phyloP scores from a whole-genome alignment of 2,888 invertebrate genomes.

The Sinodicranocentrus sp. region DNA sequence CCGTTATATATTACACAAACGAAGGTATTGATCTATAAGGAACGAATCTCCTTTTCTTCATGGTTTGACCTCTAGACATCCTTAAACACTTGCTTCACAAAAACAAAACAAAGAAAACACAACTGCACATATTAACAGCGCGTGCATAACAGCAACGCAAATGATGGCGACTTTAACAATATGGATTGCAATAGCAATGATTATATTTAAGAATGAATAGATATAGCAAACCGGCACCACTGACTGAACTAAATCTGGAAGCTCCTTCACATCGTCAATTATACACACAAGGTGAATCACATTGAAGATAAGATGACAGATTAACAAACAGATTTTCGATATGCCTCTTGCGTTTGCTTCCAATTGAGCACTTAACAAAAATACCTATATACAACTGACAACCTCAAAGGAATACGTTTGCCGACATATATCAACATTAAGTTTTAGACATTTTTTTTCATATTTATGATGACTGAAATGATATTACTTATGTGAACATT shows the following conservation, averaged over 20 bases:
- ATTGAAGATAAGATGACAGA: constrained; percentile 4
- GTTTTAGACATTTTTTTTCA: no score
- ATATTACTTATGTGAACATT: neutral
- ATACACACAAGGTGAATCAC: constrained; percentile 12
- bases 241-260: neutral
- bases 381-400: constrained; percentile 9
- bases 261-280: constrained; percentile 22
- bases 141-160: constrained; percentile 42
- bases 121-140: constrained; percentile 49
- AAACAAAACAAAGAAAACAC: constrained; percentile 51
- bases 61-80: neutral
- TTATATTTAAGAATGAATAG: constrained; percentile 1
- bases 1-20: neutral
- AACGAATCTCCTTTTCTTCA: neutral
- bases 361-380: neutral
- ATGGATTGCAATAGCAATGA: neutral
- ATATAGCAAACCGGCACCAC: constrained; percentile 9
- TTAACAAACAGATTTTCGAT: neutral
- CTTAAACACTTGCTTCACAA: constrained; percentile 45
- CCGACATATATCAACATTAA: no score
- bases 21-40: neutral
- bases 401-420: neutral
- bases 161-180: constrained; percentile 17
- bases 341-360: neutral
- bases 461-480: neutral